phyloP scores from a whole-genome alignment of 2,888 invertebrate genomes.

The Melinopterus prodromus region DNA sequence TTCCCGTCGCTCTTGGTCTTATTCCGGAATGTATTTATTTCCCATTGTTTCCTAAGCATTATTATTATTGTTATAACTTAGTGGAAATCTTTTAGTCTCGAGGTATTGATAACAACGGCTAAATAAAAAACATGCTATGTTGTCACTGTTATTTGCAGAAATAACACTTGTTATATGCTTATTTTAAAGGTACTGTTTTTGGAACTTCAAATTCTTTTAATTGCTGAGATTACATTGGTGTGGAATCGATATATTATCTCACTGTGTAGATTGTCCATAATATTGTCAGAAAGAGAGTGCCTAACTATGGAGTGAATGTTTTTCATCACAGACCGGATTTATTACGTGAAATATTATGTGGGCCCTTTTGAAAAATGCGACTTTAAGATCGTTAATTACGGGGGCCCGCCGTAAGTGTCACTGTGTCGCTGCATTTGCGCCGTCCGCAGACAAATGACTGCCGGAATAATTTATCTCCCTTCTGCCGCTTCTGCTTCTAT shows the following conservation, averaged over 20 bases:
- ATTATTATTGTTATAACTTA: background rate
- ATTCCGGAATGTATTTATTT: constrained; percentile 4
- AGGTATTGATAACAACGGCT: background rate
- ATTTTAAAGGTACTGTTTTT: too few species aligned
- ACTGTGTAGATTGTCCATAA: background rate
- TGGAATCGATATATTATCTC: too few species aligned
- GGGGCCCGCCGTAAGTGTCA: constrained; percentile 59
- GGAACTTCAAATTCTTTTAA: too few species aligned
- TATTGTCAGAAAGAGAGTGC: background rate
- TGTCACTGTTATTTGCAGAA: too few species aligned
- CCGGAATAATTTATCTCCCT: constrained; percentile 56
- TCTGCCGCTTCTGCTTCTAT: background rate
- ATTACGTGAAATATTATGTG: constrained; percentile 32
- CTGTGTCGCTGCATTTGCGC: constrained; percentile 56
- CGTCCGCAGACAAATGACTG: constrained; percentile 60
- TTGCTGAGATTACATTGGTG: too few species aligned
- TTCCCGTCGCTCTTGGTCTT: background rate
- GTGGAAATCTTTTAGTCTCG: background rate
- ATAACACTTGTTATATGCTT: too few species aligned
- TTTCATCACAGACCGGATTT: background rate
- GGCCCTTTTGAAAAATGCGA: constrained; percentile 60
- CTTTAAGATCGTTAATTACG: constrained; percentile 61
- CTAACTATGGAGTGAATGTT: background rate
- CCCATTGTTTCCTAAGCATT: background rate
- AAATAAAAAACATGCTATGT: background rate